Evolutionary conservation across 1,140 invertebrate genomes (phyloP), one percentile per base, ranked within the genome.

Genomic region (Drosophila pseudoobscura): DNA sequence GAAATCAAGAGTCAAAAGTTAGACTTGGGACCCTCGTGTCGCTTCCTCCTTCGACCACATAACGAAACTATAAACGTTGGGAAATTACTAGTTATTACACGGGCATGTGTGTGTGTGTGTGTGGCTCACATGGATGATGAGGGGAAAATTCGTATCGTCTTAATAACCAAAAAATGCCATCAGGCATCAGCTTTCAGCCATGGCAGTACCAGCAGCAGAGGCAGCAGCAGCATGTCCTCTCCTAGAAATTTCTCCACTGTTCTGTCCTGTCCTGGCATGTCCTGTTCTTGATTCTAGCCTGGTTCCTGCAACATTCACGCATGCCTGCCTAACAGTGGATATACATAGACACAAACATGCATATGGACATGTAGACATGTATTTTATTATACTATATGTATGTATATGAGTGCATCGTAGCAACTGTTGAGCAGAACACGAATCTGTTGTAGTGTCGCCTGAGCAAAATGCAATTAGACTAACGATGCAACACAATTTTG

Each of bases 91-190:
- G 82, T 80, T 87, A 85, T 83, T 82, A 83, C 74, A 70, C 39
- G 50, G 31, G 15, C 45, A 22, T 58, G 17, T 50, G 17, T 68
- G 55, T 62, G n/a, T 58, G 17, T 50, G 17, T 68, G 17, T 58
- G 53, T 60, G 61, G 44, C 29, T 29, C 7, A 29, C 29, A 20
- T 24, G 43, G 3, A 46, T 52, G 41, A 39, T 63, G 49, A 60
- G 53, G 35, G 22, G 53, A 53, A 56, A 50, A 64, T 68, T 58
- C 74, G 57, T 87, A 87, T 76, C 75, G 83, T 82, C 82, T 87
- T 87, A 87, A 87, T 87, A 87, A 87, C 83, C 82, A 82, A 87
- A 80, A 88, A 87, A 88, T 82, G 69, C 69, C 84, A 87, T 85
- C 82, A 87, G 70, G 62, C 75, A 35, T 74, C 70, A 73, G 59